Evolutionary conservation across 2,888 invertebrate genomes (phyloP), one percentile per base, ranked within the genome.

Genomic region (Mesochorus sp.): DNA sequence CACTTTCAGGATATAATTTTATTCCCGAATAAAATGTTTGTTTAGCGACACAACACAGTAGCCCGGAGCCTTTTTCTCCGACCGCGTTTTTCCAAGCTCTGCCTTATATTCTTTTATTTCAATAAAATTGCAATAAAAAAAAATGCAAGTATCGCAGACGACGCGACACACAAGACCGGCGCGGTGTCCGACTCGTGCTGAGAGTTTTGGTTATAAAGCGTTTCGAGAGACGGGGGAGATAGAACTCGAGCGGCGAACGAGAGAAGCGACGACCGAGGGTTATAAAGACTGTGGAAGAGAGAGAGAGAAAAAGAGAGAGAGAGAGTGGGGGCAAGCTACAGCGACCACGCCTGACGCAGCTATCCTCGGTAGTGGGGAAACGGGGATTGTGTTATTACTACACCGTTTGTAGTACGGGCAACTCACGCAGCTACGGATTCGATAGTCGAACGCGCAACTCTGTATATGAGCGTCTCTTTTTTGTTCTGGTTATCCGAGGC

Each of bases 311-410:
- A 19, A 10, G 59, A 47, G 47, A 34, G 55, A 37, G 73, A 61
- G 51, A 70, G 76, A 71, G 26, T 62, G 75, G 73, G 37, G 64
- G 70, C 66, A 71, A 70, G 74, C 79, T 75, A 80, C 79, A 84
- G 75, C 85, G 87, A 88, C 89, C 89, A 89, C 89, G 89, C 89
- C 89, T 89, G 89, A 87, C 86, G 87, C 89, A 89, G 88, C 86
- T 84, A 86, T 79, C 71, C 24, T 10, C 10, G 17, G 67, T 49
- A 49, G 80, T 75, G 79, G 80, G 77, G 79, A 74, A n/a, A n/a
- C 66, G 71, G 57, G 47, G 70, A 61, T 28, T 51, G 42, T 59
- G 62, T 28, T 59, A n/a, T n/a, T n/a, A n/a, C n/a, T n/a, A n/a
- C n/a, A n/a, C 14, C 14, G 12, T 42, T 24, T 42, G 21, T 39